Evolutionary conservation across 1,140 invertebrate genomes (phyloP), one percentile per base, ranked within the genome.

Genomic region (Batillaria attramentaria): DNA sequence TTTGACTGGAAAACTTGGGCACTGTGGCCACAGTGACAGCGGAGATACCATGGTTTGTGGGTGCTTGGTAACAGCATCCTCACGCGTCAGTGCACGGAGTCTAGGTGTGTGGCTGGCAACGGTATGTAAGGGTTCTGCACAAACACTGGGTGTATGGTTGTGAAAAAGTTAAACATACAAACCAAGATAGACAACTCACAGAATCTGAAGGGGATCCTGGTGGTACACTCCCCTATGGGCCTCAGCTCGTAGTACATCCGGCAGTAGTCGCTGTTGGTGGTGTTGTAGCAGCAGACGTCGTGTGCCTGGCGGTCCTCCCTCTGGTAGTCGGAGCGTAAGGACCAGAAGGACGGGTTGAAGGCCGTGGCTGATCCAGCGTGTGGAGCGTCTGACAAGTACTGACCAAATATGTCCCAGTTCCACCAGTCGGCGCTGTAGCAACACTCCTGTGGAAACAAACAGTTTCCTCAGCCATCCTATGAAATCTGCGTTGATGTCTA

Each of bases 151-250:
- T n/a, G n/a, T n/a, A n/a, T n/a, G n/a, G n/a, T n/a, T n/a, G n/a
- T n/a, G n/a, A n/a, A n/a, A n/a, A n/a, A n/a, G n/a, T n/a, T n/a
- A n/a, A n/a, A n/a, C n/a, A n/a, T n/a, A n/a, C n/a, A n/a, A n/a
- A n/a, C n/a, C n/a, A 62, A n/a, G 31, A 24, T 37, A 60, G 18
- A 6, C 18, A 37, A 3, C 65, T 39, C 13, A 60, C 66, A 24
- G 3, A 62, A 42, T 69, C n/a, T 6, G n/a, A 74, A 72, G 39
- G 37, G 28, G 42, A 54, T n/a, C n/a, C 28, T 77, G 16, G 37
- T 69, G 66, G 69, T 72, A 60, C 79, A 80, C 10, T 39, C n/a
- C 35, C 73, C 74, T 1, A 35, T 60, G 31, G 79, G 79, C 43
- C 79, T 20, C 31, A 80, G 72, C 1, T 33, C 20, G 39, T 72